Base-by-base conservation (phyloP, 92 coral and sea anemone genomes). In the Parazoanthus darwini region DNA sequence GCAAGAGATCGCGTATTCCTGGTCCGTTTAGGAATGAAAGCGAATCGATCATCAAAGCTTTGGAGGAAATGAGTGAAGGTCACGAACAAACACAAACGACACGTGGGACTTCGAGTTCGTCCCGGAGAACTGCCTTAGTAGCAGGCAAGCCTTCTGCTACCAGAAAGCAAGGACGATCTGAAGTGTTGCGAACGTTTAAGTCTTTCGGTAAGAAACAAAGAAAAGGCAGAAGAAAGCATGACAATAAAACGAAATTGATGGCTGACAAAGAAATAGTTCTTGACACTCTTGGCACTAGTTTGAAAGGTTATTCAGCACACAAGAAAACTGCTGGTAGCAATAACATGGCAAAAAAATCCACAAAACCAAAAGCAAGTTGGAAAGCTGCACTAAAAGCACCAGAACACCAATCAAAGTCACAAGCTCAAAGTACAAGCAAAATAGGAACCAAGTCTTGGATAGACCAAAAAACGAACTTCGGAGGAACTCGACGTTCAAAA, bases 21-120 rank as follows among this genome's bases (percentile, higher is more conserved):
- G 43, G 18, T 20, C 8, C 18, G n/a, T 70, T 83, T 50, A 20
- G 43, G 11, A 70, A 83, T 35, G 87, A 83, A 72, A 83, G 78
- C 39, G 78, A 83, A 48, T 68, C 87, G 63, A 83, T 70, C 87
- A 83, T 83, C 87, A 71, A 83, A 70, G 87, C 87, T n/a, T 68
- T 83, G 77, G 87, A 83, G 42, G 87, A 83, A 46, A 83, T 83
- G 67, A 83, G 87, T 46, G 67, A 83, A 44, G 67, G 78, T 6
- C 78, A 11, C 9, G 42, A 68, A 56, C 63, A 83, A 26, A 18
- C 22, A 42, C 77, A 68, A 15, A 70, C 25, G 51, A 23, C 35
- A 33, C 37, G 74, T 26, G 51, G 3, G 22, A 11, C 18, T 43
- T 46, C 87, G 78, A 83, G 67, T 15, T 43, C 50, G n/a, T 42